A percentile compares a stretch with the other conserved stretches of the same genome.
Conservation (phyloP, 2,113 vertebrate species). For the Atlantisia rogersi region DNA sequence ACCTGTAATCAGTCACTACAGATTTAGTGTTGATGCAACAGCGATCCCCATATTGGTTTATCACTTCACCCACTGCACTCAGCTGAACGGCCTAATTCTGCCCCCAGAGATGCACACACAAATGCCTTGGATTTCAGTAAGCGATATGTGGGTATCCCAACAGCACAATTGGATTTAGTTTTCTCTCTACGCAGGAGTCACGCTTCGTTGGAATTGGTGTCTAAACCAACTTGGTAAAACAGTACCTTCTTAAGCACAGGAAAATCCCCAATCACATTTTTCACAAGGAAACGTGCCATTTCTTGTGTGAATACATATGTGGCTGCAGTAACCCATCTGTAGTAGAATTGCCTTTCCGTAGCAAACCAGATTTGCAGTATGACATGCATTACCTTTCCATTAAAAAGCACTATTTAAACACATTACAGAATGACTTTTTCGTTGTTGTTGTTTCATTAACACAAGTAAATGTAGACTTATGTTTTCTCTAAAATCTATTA, state of each 20-base stretch:
- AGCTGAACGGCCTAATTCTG: not conserved
- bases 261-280: not conserved
- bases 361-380: not conserved
- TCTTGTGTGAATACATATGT: not conserved
- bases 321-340: not conserved
- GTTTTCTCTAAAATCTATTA: not conserved
- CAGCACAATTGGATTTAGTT: not conserved
- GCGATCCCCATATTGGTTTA: not conserved
- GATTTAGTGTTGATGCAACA: not conserved
- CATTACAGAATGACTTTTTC: not conserved
- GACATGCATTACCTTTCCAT: not conserved
- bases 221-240: not conserved
- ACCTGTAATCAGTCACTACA: not conserved
- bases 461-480: not conserved
- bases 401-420: not conserved
- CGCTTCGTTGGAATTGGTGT: not conserved
- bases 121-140: not conserved
- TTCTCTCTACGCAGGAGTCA: not conserved
- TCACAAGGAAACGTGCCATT: not conserved
- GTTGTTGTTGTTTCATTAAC: not conserved
- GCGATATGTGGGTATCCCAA: not conserved
- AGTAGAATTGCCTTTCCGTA: not conserved
- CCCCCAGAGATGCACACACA: not conserved
- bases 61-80: constrained; percentile 12
- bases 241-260: not conserved